Base-by-base conservation (phyloP, 2,888 invertebrate genomes). In the Thera obeliscata region DNA sequence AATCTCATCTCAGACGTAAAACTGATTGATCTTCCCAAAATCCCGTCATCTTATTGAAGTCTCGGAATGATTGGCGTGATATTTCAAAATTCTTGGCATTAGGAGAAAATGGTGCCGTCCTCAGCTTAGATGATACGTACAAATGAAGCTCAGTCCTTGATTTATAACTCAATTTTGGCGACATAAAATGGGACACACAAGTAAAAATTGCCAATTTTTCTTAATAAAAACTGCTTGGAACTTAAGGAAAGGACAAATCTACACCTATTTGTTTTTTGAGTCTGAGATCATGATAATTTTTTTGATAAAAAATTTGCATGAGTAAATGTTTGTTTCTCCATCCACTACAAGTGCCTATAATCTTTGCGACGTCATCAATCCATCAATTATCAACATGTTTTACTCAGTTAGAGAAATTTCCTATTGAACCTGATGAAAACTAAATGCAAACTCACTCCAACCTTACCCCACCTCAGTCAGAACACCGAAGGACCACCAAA, bases 201-300 rank as follows among this genome's bases (percentile, higher is more conserved):
- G 87, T 89, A 90, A 90, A 92, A 91, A 93, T 93, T 92, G 91
- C 81, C 93, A 88, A 92, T 93, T 90, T 85, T 85, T 93, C 89
- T 89, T 91, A 89, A 91, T 91, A 91, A 90, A 81, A 81, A 77
- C 78, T 78, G 72, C 78, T 79, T 81, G 79, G 83, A 85, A 87
- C 22, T 22, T 22, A 22, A 22, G 1, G 22, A 22, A 0, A 22
- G 22, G 22, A 22, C 22, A 1, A 1, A 1, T 22, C 22, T 22
- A 22, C 22, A 22, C 22, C 22, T 1, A 22, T 22, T 22, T 22
- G 22, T 22, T 22, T 22, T 43, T 46, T 46, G 41, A 6, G 8
- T 46, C 1, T 9, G 8, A 2, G 9, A 46, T n/a, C n/a, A n/a
- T 9, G 9, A 9, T 2, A 46, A 46, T 46, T 4, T 9, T 9